A percentile compares a stretch with the other conserved stretches of the same genome.
Conservation (phyloP, 2,113 vertebrate species). For the Seriola aureovittata region DNA sequence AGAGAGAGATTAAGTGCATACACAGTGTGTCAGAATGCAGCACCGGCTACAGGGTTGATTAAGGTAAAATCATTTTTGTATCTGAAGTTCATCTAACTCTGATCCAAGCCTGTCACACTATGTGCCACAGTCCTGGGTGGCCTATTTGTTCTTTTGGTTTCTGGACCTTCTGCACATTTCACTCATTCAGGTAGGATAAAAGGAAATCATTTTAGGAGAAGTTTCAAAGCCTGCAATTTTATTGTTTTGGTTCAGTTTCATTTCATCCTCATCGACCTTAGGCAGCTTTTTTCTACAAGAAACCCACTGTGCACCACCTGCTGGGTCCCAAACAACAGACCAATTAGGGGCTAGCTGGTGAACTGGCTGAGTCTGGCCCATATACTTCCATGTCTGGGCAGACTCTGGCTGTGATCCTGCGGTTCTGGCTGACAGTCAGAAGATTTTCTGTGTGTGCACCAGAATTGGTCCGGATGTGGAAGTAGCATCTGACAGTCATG, state of each 20-base stretch:
- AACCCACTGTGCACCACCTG: neutral
- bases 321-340: neutral
- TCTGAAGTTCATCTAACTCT: neutral
- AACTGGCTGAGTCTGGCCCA: neutral
- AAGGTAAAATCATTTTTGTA: neutral
- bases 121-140: neutral
- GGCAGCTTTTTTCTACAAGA: neutral
- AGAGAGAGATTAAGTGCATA: slow-evolving; percentile 23
- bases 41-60: neutral
- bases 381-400: too few species aligned
- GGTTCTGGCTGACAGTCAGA: too few species aligned
- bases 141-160: neutral
- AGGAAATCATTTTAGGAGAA: neutral
- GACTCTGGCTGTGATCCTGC: too few species aligned
- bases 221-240: neutral
- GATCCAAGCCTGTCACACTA: neutral
- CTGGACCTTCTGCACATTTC: neutral
- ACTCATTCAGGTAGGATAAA: neutral
- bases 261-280: neutral
- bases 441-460: too few species aligned
- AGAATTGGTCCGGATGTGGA: too few species aligned
- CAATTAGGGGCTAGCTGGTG: neutral
- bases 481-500: too few species aligned
- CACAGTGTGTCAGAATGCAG: slow-evolving; percentile 11
- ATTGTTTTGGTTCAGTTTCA: neutral